Evolutionary conservation across 2,888 invertebrate genomes (phyloP).

Genomic region (Ryuthela nishihirai): DNA sequence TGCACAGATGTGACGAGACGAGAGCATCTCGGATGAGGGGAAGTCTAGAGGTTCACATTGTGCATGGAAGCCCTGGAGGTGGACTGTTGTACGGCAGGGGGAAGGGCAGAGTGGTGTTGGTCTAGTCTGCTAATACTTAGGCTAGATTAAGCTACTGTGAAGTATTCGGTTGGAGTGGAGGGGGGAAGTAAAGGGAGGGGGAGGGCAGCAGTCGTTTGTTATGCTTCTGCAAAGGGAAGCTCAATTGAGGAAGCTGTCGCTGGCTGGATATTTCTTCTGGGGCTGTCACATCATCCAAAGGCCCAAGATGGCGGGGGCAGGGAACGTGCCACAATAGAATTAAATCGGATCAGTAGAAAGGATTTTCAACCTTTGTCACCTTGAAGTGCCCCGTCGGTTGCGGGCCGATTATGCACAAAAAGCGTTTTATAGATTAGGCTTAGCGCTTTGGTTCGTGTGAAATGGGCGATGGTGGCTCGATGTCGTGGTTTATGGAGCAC

Average conservation of each 20-base stretch:
- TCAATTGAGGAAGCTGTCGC: constrained; percentile 4
- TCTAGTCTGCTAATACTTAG: constrained; percentile 23
- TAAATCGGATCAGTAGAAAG: constrained; percentile 33
- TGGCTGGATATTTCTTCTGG: constrained; percentile 32
- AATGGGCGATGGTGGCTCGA: no score
- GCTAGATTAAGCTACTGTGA: constrained; percentile 7
- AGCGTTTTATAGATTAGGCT: constrained; percentile 32
- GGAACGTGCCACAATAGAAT: constrained; percentile 29
- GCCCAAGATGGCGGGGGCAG: constrained; percentile 5
- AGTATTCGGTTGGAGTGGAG: constrained; percentile 20
- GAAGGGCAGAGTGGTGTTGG: constrained; percentile 16
- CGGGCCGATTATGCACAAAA: constrained; percentile 36
- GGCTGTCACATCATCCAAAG: constrained; percentile 10
- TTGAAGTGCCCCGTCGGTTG: constrained; percentile 27
- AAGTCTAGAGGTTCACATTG: no score
- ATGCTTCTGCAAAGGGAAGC: no score
- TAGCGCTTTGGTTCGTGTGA: no score
- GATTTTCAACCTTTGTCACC: constrained; percentile 29
- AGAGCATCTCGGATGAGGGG: no score
- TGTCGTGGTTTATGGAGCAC: no score
- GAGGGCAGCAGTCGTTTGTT: no score
- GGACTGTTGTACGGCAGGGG: no score
- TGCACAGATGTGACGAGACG: no score
- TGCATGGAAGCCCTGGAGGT: no score
- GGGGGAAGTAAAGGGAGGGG: not conserved